phyloP scores from a whole-genome alignment of 2,797 vertebrate genomes.

The Spondyliosoma cantharus region DNA sequence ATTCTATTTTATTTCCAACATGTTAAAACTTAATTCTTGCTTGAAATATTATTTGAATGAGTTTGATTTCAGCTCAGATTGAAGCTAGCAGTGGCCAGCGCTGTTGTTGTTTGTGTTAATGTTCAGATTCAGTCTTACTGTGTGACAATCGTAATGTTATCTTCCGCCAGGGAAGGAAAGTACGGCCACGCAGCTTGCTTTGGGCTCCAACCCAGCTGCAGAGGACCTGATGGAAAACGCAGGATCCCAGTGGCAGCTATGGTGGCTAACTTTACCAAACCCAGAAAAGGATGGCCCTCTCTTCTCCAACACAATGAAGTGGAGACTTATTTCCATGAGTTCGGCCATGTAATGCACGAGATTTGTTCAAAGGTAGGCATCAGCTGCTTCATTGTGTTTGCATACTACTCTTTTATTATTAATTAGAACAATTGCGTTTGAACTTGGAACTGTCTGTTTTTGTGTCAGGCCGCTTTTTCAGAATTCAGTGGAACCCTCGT shows the following conservation, averaged over 20 bases:
- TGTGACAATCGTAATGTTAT: conserved; percentile 3
- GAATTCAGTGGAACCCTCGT: conserved; percentile 95
- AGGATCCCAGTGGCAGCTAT: conserved; percentile 92
- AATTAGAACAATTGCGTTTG: neutral
- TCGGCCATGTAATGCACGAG: conserved; percentile 97
- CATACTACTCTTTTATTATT: neutral
- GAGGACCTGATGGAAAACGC: conserved; percentile 87
- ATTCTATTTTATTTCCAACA: too few relatives aligned
- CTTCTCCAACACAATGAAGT: conserved; percentile 94
- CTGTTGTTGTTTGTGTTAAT: neutral
- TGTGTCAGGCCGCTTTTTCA: conserved; percentile 88
- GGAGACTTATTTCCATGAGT: conserved; percentile 97
- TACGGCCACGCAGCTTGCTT: conserved; percentile 97
- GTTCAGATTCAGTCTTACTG: neutral
- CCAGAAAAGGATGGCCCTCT: conserved; percentile 83
- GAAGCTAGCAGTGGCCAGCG: too few relatives aligned
- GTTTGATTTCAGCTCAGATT: too few relatives aligned
- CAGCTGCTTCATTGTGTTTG: neutral
- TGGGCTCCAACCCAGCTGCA: conserved; percentile 91
- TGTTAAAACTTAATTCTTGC: too few relatives aligned
- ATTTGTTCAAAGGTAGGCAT: conserved; percentile 91
- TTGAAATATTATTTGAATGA: too few relatives aligned
- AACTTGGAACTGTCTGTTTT: neutral
- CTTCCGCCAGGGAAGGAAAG: conserved; percentile 89
- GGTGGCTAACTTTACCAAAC: conserved; percentile 92